Conservation (phyloP, 1,140 invertebrate genomes). For the Drosophila saltans region DNA sequence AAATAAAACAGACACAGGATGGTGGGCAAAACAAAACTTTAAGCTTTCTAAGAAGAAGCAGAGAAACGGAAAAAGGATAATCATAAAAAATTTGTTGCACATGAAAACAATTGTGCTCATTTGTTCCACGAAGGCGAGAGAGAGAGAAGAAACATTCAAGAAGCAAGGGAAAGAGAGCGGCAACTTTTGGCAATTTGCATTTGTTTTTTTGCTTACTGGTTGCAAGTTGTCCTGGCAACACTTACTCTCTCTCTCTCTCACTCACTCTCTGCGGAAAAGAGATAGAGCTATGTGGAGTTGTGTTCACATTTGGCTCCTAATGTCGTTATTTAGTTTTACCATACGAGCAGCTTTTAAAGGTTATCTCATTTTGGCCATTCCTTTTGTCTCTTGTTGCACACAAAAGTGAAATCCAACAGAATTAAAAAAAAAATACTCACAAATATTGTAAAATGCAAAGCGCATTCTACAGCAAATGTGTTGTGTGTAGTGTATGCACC, state of each 20-base stretch:
- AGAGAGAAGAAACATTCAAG: neutral
- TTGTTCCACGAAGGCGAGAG: conserved; percentile 40
- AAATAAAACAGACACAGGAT: neutral
- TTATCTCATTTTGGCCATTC: conserved; percentile 64
- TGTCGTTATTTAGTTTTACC: conserved; percentile 76
- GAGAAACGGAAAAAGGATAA: conserved; percentile 35
- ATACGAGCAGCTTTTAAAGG: conserved; percentile 78
- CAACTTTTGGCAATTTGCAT: conserved; percentile 61
- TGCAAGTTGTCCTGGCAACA: conserved; percentile 70
- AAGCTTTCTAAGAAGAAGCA: conserved; percentile 6
- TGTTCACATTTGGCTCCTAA: conserved; percentile 53
- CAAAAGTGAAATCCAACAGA: conserved; percentile 37
- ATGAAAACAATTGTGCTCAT: conserved; percentile 72
- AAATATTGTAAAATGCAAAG: conserved; percentile 63
- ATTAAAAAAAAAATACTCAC: conserved; percentile 31
- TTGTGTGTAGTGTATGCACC: conserved; percentile 23
- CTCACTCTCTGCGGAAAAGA: conserved; percentile 22
- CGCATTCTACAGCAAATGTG: conserved; percentile 36
- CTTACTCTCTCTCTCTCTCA: conserved; percentile 9
- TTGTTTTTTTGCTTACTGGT: conserved; percentile 59
- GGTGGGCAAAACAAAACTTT: neutral
- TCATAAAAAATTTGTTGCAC: conserved; percentile 71
- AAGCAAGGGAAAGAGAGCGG: conserved; percentile 11
- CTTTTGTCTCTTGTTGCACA: conserved; percentile 43
- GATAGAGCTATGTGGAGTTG: conserved; percentile 15